Conservation (phyloP, 2,888 invertebrate genomes). For the Lapara coniferarum region DNA sequence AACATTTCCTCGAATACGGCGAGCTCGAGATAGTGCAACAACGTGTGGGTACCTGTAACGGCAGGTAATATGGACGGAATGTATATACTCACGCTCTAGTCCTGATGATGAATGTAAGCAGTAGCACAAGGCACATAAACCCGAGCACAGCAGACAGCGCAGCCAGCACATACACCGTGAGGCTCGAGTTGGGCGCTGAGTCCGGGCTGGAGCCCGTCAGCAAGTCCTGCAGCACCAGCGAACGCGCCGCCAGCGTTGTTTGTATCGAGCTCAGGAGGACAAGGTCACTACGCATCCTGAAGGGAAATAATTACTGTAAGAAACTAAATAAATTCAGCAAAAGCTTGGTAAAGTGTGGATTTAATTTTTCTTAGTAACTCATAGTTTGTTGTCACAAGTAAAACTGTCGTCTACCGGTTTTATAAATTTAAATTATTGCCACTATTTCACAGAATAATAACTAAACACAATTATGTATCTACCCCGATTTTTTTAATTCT, state of each 20-base stretch:
- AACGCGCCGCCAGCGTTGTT: conserved; percentile 55
- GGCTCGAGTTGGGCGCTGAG: conserved; percentile 53
- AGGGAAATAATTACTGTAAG: conserved; percentile 1
- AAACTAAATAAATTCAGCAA: too few relatives aligned
- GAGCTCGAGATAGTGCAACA: too few relatives aligned
- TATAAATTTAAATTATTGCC: too few relatives aligned
- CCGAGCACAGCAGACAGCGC: conserved; percentile 80
- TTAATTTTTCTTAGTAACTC: too few relatives aligned
- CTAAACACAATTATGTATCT: too few relatives aligned
- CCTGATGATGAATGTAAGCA: conserved; percentile 81
- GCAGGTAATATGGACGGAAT: neutral
- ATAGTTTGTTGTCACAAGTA: too few relatives aligned
- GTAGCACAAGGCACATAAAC: conserved; percentile 71
- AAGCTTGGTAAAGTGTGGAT: too few relatives aligned
- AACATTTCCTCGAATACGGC: too few relatives aligned
- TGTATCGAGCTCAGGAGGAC: conserved; percentile 70
- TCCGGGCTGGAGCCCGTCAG: conserved; percentile 61
- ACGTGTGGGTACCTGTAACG: too few relatives aligned
- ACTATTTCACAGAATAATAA: too few relatives aligned
- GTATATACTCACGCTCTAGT: conserved; percentile 79
- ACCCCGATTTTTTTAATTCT: too few relatives aligned
- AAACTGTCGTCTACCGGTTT: too few relatives aligned
- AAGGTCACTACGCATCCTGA: conserved; percentile 74
- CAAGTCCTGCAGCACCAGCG: conserved; percentile 74
- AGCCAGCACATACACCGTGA: conserved; percentile 80